Conservation (phyloP, 2,888 invertebrate species). For the Heterodera filipjevi region DNA sequence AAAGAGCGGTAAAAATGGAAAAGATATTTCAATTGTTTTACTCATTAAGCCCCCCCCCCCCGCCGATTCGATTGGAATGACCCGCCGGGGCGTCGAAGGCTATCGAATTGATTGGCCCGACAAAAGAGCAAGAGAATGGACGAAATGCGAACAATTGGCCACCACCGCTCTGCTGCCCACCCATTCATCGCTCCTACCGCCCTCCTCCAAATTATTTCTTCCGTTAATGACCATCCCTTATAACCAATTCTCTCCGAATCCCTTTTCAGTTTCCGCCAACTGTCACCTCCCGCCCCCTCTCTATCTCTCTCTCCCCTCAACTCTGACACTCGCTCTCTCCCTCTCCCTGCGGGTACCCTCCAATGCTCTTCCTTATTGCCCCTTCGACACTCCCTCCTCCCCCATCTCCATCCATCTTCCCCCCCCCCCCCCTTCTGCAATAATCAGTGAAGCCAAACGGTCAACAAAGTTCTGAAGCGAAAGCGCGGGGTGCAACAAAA, state of each 20-base stretch:
- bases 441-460: background rate
- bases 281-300: background rate
- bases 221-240: background rate
- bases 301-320: background rate
- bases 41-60: background rate
- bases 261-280: background rate
- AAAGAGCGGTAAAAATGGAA: background rate
- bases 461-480: background rate
- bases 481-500: background rate
- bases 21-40: background rate
- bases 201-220: background rate
- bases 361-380: background rate
- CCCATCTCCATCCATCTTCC: constrained; percentile 1
- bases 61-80: background rate
- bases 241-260: background rate
- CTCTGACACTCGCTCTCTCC: background rate
- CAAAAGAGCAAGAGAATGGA: background rate
- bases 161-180: background rate
- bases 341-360: no score
- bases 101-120: background rate
- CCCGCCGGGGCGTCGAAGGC: background rate
- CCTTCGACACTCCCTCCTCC: background rate
- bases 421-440: background rate
- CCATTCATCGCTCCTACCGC: background rate
- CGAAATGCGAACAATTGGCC: background rate